Percentiles rank a stretch among this genome's conserved stretches.
Evolutionary conservation across 2,888 invertebrate species (phyloP).

Genomic region (Abscondita cerata): DNA sequence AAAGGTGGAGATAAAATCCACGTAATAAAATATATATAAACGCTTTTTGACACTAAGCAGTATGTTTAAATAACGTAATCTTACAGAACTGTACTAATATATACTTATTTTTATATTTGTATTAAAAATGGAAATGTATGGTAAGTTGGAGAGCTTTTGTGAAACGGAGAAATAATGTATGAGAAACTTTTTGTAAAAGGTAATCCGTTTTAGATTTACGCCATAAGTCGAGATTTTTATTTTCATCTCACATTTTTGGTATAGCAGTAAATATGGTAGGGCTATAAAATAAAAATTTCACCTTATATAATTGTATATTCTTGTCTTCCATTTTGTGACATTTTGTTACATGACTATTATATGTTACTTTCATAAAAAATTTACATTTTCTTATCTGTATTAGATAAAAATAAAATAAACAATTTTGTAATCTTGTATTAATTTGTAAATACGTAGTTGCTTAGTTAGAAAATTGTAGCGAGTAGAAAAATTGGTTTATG

Average conservation of each 20-base stretch:
- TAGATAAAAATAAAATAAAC: too few species aligned
- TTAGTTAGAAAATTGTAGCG: too few species aligned
- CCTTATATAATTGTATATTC: neutral
- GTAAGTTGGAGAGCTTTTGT: constrained; percentile 23
- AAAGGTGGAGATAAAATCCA: neutral
- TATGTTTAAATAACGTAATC: constrained; percentile 5
- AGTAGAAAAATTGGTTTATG: too few species aligned
- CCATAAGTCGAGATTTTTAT: constrained; percentile 27
- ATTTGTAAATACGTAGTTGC: too few species aligned
- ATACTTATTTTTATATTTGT: constrained; percentile 21
- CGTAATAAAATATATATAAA: constrained; percentile 3
- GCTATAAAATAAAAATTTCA: constrained; percentile 23
- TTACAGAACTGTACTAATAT: constrained; percentile 13
- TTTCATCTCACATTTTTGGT: constrained; percentile 25
- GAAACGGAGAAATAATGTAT: constrained; percentile 27
- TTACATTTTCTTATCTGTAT: too few species aligned
- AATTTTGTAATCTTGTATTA: too few species aligned
- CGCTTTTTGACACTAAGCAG: neutral
- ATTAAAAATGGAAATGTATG: constrained; percentile 26
- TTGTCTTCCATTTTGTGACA: neutral
- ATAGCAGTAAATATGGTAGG: constrained; percentile 18
- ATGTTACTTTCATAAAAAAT: too few species aligned
- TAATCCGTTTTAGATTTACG: constrained; percentile 33
- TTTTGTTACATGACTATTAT: too few species aligned
- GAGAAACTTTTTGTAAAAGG: constrained; percentile 25